phyloP scores from a whole-genome alignment of 1,140 invertebrate species.

The Tyrophagus putrescentiae region DNA sequence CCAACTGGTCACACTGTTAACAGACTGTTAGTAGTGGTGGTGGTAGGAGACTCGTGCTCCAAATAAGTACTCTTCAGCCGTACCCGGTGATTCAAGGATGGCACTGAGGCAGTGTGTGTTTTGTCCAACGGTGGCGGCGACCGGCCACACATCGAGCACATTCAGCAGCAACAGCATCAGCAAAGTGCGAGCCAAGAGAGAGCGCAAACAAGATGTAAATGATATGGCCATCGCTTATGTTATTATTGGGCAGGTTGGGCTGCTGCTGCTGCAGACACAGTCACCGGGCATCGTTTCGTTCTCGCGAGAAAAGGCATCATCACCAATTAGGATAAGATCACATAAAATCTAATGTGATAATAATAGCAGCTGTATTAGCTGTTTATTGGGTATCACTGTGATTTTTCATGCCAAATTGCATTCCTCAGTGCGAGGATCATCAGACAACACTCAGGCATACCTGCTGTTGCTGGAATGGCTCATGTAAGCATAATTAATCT shows the following conservation, averaged over 20 bases:
- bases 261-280: neutral
- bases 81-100: too few relatives aligned
- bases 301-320: too few relatives aligned
- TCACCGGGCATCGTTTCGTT: too few relatives aligned
- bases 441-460: too few relatives aligned
- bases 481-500: too few relatives aligned
- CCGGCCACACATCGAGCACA: neutral
- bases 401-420: neutral
- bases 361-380: conserved; percentile 8
- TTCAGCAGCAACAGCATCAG: too few relatives aligned
- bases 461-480: too few relatives aligned
- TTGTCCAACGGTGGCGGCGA: neutral
- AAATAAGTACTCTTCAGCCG: conserved; percentile 13
- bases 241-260: conserved; percentile 7
- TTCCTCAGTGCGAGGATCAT: too few relatives aligned
- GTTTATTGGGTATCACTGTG: conserved; percentile 9
- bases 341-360: conserved; percentile 14
- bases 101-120: too few relatives aligned
- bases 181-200: too few relatives aligned
- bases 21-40: neutral
- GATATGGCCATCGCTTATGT: too few relatives aligned
- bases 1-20: neutral
- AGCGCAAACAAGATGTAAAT: conserved; percentile 9
- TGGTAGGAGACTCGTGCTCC: neutral
- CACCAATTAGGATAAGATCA: conserved; percentile 12